Base-by-base conservation (phyloP, 2,113 vertebrate species). In the Stomatorhinus ivindoensis region DNA sequence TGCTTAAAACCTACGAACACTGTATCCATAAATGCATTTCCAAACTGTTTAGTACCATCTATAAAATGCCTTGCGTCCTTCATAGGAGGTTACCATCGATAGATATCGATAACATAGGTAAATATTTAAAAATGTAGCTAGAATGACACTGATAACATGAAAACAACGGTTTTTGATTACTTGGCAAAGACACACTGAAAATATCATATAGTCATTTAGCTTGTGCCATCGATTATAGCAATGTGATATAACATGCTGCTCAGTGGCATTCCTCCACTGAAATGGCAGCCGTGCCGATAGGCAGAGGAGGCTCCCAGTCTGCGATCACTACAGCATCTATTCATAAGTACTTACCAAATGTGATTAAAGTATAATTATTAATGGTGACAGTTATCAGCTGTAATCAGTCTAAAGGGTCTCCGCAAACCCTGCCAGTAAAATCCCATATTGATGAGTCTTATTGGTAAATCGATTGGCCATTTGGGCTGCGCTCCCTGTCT, bases 351-450 rank as follows among this genome's bases (percentile, higher is more conserved):
- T 13, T 69, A 11, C 61, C 73, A 42, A 42, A 80, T 80, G 73
- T 8, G 58, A 47, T 50, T 61, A 83, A n/a, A 27, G 73, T 8
- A 84, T 91, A 87, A 89, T 91, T 85, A 89, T 89, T 76, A 89
- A 65, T 21, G 17, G 89, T 92, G 89, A 90, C 87, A 48, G 50
- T 39, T 87, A 50, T 31, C 84, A 92, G 89, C 89, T 90, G 88
- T 87, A 19, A 44, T 76, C 69, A 39, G 69, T 17, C 69, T 83
- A 84, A 84, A 91, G 89, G 87, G 69, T 50, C 50, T 6, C 51
- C 44, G 39, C 51, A 65, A 88, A 65, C 7, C 69, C 31, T 76
- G 31, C 10, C 69, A 39, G 11, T 39, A 76, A 39, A 76, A 76
- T 39, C 35, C 73, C 15, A n/a, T 19, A 35, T 80, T 80, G 6